Base-by-base conservation (phyloP, 2,113 vertebrate genomes). In the Catharus bicknelli region DNA sequence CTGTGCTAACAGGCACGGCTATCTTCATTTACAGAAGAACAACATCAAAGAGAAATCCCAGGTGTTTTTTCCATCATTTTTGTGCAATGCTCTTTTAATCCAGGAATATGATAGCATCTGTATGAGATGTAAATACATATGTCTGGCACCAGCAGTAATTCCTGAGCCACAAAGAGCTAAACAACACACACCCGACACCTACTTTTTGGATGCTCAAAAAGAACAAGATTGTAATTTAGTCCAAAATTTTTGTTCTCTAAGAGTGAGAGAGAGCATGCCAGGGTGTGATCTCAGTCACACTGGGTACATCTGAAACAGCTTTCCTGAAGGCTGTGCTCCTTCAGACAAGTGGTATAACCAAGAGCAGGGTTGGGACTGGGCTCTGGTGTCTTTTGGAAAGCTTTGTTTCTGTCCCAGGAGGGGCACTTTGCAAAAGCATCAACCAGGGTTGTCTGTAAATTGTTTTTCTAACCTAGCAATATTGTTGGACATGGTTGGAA, bases 21-120 rank as follows among this genome's bases (percentile, higher is more conserved):
- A 59, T 83, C 67, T 95, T 91, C 68, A 38, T 86, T 88, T 89
- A 69, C 64, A 86, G 86, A 92, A 93, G 76, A 38, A 73, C 34
- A 20, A 36, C 74, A 81, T 84, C 93, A 92, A 92, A 95, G 92
- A 88, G 74, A 82, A 72, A 70, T 29, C 47, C 67, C 90, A 93
- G 74, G 90, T 95, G 90, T 78, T 95, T 90, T 85, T 95, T 70
- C 76, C 53, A 89, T 95, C 47, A 6, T 81, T 96, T 85, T 54
- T 67, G 77, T 84, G 59, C 62, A 59, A 16, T 84, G 58, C 13
- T 92, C 47, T 93, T 96, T 96, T 90, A 92, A 48, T 87, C 74
- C 63, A 89, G 67, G 61, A 91, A 75, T 79, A 79, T 0, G 11
- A 58, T 79, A 58, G 69, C 94, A 74, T 90, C 61, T 95, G 42